Evolutionary conservation across 92 coral and sea anemone species (phyloP).

Genomic region (Isaurus tuberculatus): DNA sequence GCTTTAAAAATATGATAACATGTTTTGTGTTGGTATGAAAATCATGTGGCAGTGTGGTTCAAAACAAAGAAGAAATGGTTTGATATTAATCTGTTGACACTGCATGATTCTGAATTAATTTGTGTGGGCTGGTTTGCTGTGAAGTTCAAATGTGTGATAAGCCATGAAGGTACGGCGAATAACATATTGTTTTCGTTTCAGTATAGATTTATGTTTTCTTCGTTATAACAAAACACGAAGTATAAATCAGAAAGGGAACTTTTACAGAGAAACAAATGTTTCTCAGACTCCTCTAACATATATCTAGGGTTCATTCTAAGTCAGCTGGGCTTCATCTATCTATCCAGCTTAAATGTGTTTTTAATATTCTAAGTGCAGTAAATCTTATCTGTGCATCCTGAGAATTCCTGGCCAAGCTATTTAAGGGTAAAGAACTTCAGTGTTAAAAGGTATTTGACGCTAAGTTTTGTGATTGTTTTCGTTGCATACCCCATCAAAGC

Average conservation of each 20-base stretch:
- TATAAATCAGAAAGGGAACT: neutral
- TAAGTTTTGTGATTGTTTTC: neutral
- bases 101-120: neutral
- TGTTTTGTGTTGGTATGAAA: constrained; percentile 27
- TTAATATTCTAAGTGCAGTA: too few relatives aligned
- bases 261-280: neutral
- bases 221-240: neutral
- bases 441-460: neutral
- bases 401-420: too few relatives aligned
- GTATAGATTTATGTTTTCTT: neutral
- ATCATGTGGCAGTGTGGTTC: constrained; percentile 3
- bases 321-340: neutral
- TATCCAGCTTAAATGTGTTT: neutral
- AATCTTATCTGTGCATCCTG: too few relatives aligned
- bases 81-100: constrained; percentile 4
- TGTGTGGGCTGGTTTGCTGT: neutral
- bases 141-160: neutral
- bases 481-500: neutral
- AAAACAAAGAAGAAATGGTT: neutral
- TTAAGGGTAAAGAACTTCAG: neutral
- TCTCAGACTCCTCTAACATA: neutral
- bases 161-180: constrained; percentile 32
- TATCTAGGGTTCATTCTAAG: neutral
- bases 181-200: neutral
- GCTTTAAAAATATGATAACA: constrained; percentile 15